A percentile compares a stretch with the other conserved stretches of the same genome.
Conservation (phyloP, 2,113 vertebrate species). For the Daboia siamensis region DNA sequence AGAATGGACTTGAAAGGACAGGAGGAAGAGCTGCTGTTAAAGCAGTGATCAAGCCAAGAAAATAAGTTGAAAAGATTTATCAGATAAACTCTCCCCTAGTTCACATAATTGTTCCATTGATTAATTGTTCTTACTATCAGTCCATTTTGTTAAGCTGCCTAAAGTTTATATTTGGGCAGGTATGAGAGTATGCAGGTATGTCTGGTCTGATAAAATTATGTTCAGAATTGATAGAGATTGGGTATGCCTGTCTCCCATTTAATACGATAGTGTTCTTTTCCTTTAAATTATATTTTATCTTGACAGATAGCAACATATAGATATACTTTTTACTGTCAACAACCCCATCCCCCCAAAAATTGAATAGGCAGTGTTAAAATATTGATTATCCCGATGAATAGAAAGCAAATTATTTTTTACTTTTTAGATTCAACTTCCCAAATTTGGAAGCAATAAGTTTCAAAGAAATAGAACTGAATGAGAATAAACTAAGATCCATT, state of each 20-base stretch:
- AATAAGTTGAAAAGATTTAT: too few species aligned
- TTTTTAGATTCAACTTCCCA: background rate
- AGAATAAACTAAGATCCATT: too few species aligned
- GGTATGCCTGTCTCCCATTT: background rate
- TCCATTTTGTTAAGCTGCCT: too few species aligned
- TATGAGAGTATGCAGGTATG: background rate
- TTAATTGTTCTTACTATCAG: too few species aligned
- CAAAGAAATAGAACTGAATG: too few species aligned
- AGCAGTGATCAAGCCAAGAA: too few species aligned
- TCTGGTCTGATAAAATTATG: background rate
- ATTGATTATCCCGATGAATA: background rate
- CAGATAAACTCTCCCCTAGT: too few species aligned
- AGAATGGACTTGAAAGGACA: too few species aligned
- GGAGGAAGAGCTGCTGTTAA: too few species aligned
- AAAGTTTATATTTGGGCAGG: too few species aligned
- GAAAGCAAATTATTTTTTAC: background rate
- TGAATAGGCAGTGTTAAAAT: background rate
- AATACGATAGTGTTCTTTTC: background rate
- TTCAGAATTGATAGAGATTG: background rate
- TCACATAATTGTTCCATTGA: too few species aligned
- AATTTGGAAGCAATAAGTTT: background rate
- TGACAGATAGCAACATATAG: too few species aligned
- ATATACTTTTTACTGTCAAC: background rate
- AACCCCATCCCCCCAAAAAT: background rate
- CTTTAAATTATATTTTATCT: background rate